Percentiles rank a stretch among this genome's conserved stretches.
phyloP scores from a whole-genome alignment of 2,797 vertebrate genomes.

The Poeciliopsis infans region DNA sequence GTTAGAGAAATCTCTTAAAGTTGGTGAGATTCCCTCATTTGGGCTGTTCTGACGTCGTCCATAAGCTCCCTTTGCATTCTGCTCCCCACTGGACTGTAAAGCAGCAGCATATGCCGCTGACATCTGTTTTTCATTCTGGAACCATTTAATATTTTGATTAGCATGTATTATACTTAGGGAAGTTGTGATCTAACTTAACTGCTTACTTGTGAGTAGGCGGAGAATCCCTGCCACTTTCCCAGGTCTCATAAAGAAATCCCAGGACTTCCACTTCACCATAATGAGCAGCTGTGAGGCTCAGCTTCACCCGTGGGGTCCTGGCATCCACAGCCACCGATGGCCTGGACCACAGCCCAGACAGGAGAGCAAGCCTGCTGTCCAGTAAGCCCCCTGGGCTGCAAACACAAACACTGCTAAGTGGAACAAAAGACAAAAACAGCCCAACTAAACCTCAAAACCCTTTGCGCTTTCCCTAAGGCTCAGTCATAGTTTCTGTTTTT shows the following conservation, averaged over 20 bases:
- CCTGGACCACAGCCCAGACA: conserved; percentile 66
- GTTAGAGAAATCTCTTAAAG: conserved; percentile 11
- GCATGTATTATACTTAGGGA: conserved; percentile 23
- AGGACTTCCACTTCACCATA: conserved; percentile 57
- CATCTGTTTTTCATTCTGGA: conserved; percentile 68
- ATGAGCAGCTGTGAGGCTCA: conserved; percentile 70
- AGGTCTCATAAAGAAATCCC: conserved; percentile 62
- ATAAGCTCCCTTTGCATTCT: conserved; percentile 27
- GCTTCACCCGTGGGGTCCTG: conserved; percentile 62
- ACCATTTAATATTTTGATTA: conserved; percentile 66
- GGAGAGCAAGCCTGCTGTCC: conserved; percentile 53
- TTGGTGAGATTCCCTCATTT: conserved; percentile 26
- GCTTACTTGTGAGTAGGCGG: conserved; percentile 41
- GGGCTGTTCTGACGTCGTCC: conserved; percentile 20
- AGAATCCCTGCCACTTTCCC: conserved; percentile 63
- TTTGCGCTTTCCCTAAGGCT: conserved; percentile 24
- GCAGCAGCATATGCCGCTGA: conserved; percentile 55
- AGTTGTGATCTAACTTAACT: conserved; percentile 47
- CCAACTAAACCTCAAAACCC: conserved; percentile 42
- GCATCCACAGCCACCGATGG: conserved; percentile 42
- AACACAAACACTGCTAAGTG: conserved; percentile 49
- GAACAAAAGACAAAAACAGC: conserved; percentile 57
- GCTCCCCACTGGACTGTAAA: conserved; percentile 39
- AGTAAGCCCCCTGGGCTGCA: conserved; percentile 50
- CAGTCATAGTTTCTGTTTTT: conserved; percentile 23